Percentiles rank a stretch among this genome's conserved stretches.
Conservation (phyloP, 2,888 invertebrate genomes). For the Leptodirus hochenwartii region DNA sequence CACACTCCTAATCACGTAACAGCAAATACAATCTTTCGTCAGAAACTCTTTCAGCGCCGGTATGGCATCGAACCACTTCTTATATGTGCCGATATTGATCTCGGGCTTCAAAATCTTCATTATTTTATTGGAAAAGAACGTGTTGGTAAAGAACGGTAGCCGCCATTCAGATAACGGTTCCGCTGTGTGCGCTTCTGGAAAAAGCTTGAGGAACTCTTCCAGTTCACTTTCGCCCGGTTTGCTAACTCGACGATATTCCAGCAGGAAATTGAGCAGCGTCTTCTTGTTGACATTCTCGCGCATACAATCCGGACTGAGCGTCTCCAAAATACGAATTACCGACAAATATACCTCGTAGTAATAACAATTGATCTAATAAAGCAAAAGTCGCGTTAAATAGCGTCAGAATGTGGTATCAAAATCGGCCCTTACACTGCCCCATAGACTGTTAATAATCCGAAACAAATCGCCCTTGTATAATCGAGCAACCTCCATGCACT, state of each 20-base stretch:
- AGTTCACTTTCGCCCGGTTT: constrained; percentile 27
- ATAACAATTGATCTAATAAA: constrained; percentile 5
- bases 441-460: constrained; percentile 16
- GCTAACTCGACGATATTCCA: constrained; percentile 22
- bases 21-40: constrained; percentile 29
- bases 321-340: too few species aligned
- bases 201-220: constrained; percentile 28
- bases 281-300: too few species aligned
- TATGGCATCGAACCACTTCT: constrained; percentile 29
- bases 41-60: constrained; percentile 20
- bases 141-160: constrained; percentile 28
- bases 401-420: too few species aligned
- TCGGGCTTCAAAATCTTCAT: constrained; percentile 30
- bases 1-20: constrained; percentile 29
- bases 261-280: constrained; percentile 20
- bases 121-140: constrained; percentile 21
- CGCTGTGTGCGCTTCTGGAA: constrained; percentile 24
- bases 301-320: too few species aligned
- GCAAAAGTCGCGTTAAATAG: neutral
- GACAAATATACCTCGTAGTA: too few species aligned
- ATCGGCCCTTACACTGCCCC: constrained; percentile 17
- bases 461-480: constrained; percentile 4
- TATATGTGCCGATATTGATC: constrained; percentile 29
- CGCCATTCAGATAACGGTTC: constrained; percentile 31
- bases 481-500: constrained; percentile 22